Conservation (phyloP, 2,113 vertebrate species). For the Gavia stellata region DNA sequence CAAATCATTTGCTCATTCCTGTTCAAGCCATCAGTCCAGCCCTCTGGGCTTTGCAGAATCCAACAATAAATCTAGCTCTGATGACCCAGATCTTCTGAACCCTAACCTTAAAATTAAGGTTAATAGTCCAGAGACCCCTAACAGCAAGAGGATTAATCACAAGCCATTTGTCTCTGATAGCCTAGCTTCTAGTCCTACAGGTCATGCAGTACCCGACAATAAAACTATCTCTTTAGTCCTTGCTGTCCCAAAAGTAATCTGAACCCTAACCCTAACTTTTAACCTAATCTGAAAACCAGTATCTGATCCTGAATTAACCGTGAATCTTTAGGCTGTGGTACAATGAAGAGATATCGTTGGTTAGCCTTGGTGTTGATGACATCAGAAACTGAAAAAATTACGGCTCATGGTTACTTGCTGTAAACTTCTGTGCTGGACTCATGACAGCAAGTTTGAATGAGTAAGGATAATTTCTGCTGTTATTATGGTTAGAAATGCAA, state of each 20-base stretch:
- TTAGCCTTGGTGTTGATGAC: not conserved
- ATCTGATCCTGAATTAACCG: not conserved
- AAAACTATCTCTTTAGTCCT: not conserved
- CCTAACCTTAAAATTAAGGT: conserved; percentile 51
- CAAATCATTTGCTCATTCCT: conserved; percentile 60
- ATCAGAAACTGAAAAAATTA: not conserved
- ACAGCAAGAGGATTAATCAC: conserved; percentile 31
- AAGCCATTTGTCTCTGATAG: conserved; percentile 28
- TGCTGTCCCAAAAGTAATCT: not conserved
- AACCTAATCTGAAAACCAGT: not conserved
- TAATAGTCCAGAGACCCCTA: conserved; percentile 44
- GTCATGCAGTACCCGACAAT: not conserved
- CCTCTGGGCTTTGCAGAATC: conserved; percentile 62
- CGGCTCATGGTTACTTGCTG: not conserved
- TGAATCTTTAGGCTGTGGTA: not conserved
- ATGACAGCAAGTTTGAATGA: not conserved
- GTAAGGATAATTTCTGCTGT: not conserved
- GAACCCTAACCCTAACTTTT: not conserved
- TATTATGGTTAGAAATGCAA: not conserved
- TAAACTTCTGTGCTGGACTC: not conserved
- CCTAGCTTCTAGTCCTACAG: not conserved
- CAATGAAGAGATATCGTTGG: not conserved
- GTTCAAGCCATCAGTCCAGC: conserved; percentile 35
- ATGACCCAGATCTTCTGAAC: conserved; percentile 52
- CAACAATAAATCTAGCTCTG: conserved; percentile 55